Evolutionary conservation across 2,113 vertebrate genomes (phyloP), one percentile per base, ranked within the genome.

Genomic region (Micronycteris hirsuta): DNA sequence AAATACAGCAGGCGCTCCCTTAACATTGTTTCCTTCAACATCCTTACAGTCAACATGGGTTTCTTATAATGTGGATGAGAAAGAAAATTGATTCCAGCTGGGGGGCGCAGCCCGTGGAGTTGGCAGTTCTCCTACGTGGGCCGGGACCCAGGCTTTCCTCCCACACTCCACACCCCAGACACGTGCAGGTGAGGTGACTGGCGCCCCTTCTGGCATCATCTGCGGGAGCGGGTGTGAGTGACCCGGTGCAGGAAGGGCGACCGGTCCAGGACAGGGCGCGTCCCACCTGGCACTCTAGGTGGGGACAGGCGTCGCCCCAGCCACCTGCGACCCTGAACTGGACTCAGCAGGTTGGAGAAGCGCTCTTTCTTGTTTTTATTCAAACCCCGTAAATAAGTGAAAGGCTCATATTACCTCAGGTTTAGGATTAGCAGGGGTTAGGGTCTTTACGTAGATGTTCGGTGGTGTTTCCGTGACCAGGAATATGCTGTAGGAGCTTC

Each of bases 181-280:
- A 1, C 0, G 36, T 11, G 52, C 77, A 1, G 15, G n/a, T 9
- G 2, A 2, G 49, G 22, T 15, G 47, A 56, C 4, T 0, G 12
- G n/a, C 8, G 78, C 17, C 24, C 10, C 9, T 24, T 6, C 49
- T 4, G 52, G 13, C 52, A 5, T n/a, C 0, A 22, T 15, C n/a
- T 38, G n/a, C 8, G 20, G 20, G 31, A 20, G 10, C 0, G 3
- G 26, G 31, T 5, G 45, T 14, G 47, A n/a, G 47, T 12, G 47
- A 3, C 19, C 33, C 33, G 2, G 76, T 7, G 52, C 31, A 8
- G 14, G 7, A 5, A 20, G 52, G 36, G 24, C 8, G 8, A 28
- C 24, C 36, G 33, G 52, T 16, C 49, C 49, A 36, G 20, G 77
- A n/a, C 49, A 36, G 20, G 77, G 49, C 24, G 2, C 17, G n/a